Percentiles rank a stretch among this genome's conserved stretches.
These are phyloP conservation scores for Ameiurus melas DNA, from an alignment of 2,113 vertebrate genomes.

Conservation along the genomic window DNA sequence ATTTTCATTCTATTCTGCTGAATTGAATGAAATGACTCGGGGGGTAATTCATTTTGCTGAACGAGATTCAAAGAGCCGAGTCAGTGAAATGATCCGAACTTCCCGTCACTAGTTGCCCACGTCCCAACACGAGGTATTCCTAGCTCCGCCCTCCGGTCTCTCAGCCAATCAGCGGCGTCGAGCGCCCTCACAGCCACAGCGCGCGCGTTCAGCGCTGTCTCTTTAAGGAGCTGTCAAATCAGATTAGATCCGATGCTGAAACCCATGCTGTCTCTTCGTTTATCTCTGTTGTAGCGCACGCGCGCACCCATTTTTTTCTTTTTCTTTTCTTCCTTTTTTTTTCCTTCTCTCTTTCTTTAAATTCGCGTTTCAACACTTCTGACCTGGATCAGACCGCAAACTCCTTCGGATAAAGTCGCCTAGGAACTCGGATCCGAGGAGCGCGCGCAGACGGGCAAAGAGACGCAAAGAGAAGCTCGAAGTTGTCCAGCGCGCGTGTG, in stretches of 20 bases:
- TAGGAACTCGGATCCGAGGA: constrained; percentile 20
- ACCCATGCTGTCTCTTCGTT: background rate
- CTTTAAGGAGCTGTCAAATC: constrained; percentile 79
- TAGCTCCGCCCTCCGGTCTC: constrained; percentile 38
- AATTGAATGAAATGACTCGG: no score
- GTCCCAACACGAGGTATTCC: background rate
- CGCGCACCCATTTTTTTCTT: background rate
- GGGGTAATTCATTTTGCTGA: no score
- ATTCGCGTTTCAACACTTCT: constrained; percentile 6
- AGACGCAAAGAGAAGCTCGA: constrained; percentile 53
- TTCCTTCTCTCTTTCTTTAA: no score
- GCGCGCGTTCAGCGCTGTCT: constrained; percentile 56
- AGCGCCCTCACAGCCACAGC: constrained; percentile 4
- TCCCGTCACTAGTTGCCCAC: background rate
- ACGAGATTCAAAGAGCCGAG: no score
- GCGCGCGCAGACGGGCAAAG: background rate
- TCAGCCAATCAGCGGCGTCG: constrained; percentile 45
- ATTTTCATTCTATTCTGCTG: no score
- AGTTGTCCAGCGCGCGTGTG: constrained; percentile 66
- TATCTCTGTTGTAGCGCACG: background rate
- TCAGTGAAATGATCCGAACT: no score
- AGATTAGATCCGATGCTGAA: constrained; percentile 78
- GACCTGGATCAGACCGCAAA: constrained; percentile 56
- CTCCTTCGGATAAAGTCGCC: constrained; percentile 38
- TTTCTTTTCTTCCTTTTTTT: no score